Evolutionary conservation across 2,888 invertebrate species (phyloP).

Genomic region (Lapara coniferarum): DNA sequence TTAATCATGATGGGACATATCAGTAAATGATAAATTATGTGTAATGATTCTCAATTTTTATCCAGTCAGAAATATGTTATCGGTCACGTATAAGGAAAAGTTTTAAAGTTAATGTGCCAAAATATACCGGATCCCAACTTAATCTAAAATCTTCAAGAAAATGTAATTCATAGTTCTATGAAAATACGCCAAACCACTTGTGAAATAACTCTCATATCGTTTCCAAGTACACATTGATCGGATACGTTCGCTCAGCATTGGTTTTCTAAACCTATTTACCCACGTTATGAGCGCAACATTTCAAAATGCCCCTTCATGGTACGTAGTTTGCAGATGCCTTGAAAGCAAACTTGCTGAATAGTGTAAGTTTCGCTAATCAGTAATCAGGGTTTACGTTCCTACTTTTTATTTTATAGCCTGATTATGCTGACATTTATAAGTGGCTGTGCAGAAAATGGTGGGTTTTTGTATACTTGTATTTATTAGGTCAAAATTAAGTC

Average conservation of each 20-base stretch:
- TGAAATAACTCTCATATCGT: background rate
- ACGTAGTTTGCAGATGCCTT: slow-evolving; percentile 2
- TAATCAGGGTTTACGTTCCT: background rate
- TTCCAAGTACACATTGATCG: background rate
- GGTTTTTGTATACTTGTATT: too few relatives aligned
- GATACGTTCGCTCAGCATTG: background rate
- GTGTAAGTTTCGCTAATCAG: background rate
- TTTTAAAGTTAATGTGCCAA: too few relatives aligned
- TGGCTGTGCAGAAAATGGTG: background rate
- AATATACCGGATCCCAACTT: too few relatives aligned
- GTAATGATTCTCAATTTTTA: too few relatives aligned
- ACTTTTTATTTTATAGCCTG: background rate
- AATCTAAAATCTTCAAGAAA: too few relatives aligned
- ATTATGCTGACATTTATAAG: background rate
- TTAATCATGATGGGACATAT: too few relatives aligned
- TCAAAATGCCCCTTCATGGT: background rate
- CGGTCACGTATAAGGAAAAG: too few relatives aligned
- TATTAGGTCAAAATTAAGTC: too few relatives aligned
- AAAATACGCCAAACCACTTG: too few relatives aligned
- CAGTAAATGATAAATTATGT: too few relatives aligned
- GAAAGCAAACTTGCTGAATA: slow-evolving; percentile 5
- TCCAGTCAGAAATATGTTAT: too few relatives aligned
- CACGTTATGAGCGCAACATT: slow-evolving; percentile 4
- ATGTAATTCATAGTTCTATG: too few relatives aligned
- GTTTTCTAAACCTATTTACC: slow-evolving; percentile 4